Percentiles rank a stretch among this genome's conserved stretches.
Evolutionary conservation across 2,113 vertebrate genomes (phyloP).

Genomic region (Physeter macrocephalus): DNA sequence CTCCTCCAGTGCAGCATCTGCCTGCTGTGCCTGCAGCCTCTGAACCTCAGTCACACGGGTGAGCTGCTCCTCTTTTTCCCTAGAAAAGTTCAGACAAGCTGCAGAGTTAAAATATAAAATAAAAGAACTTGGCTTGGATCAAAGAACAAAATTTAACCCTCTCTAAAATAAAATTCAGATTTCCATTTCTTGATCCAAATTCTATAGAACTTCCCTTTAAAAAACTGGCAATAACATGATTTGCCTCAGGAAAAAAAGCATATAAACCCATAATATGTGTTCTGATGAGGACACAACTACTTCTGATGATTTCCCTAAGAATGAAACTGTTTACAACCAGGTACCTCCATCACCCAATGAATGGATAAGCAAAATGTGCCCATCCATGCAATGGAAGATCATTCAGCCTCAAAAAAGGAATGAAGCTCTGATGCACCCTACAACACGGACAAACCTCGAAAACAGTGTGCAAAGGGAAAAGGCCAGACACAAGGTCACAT

Average conservation of each 20-base stretch:
- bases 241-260: not conserved
- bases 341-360: not conserved
- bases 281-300: not conserved
- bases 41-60: slow-evolving; percentile 87
- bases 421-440: not conserved
- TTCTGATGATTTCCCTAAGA: not conserved
- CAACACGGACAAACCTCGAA: not conserved
- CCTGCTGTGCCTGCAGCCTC: slow-evolving; percentile 90
- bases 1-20: slow-evolving; percentile 91
- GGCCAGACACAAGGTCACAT: not conserved
- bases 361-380: not conserved
- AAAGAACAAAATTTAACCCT: slow-evolving; percentile 73
- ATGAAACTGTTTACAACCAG: not conserved
- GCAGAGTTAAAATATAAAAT: slow-evolving; percentile 75
- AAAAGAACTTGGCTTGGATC: slow-evolving; percentile 66
- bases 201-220: slow-evolving; percentile 69
- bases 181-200: slow-evolving; percentile 72
- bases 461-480: not conserved
- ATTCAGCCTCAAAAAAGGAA: not conserved
- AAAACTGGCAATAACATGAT: slow-evolving; percentile 51
- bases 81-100: slow-evolving; percentile 81
- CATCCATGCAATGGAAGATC: not conserved
- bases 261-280: not conserved
- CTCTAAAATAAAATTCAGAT: slow-evolving; percentile 75
- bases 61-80: slow-evolving; percentile 92